A percentile compares a stretch with the other conserved stretches of the same genome.
Evolutionary conservation across 2,113 vertebrate species (phyloP).

Genomic region (Alectura lathami): DNA sequence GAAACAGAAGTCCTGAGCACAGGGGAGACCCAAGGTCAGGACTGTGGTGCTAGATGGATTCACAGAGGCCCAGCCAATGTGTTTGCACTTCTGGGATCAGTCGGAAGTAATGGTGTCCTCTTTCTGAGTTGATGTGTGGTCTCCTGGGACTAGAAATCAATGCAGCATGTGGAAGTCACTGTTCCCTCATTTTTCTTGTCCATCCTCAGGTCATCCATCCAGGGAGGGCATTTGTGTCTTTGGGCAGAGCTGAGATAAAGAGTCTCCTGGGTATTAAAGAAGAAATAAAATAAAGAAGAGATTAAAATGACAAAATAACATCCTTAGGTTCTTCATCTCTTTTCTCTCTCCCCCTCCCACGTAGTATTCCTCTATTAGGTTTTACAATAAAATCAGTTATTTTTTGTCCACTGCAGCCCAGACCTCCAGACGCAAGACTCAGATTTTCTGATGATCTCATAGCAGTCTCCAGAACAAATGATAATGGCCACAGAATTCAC

Average conservation of each 20-base stretch:
- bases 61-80: neutral
- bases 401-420: neutral
- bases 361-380: neutral
- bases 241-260: neutral
- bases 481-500: neutral
- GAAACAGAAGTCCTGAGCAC: neutral
- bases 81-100: neutral
- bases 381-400: conserved; percentile 4
- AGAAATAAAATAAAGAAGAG: neutral
- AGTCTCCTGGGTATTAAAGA: neutral
- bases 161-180: fast-evolving
- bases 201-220: neutral
- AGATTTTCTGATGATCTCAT: conserved; percentile 20
- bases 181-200: neutral
- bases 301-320: neutral
- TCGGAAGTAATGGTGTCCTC: neutral
- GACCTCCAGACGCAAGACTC: neutral
- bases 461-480: neutral
- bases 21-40: neutral
- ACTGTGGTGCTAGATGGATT: neutral
- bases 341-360: neutral
- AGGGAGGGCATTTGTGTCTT: neutral
- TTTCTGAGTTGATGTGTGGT: neutral
- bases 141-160: neutral
- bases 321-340: neutral